Percentiles rank a stretch among this genome's conserved stretches.
Conservation (phyloP, 1,140 invertebrate species). For the Cardiocondyla obscurior region DNA sequence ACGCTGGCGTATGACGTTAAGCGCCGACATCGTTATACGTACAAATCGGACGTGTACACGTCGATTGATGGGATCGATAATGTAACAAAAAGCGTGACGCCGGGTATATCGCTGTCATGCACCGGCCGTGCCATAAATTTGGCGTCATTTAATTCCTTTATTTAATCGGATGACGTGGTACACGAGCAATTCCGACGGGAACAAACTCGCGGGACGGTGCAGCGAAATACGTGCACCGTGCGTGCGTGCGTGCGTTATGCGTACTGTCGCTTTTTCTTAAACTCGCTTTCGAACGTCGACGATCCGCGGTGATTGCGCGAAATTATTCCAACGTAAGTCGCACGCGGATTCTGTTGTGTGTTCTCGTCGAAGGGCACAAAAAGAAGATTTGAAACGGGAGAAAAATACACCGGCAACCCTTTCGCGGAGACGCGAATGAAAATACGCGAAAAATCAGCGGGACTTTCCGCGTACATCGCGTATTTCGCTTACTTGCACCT, state of each 20-base stretch:
- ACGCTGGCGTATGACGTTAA: slow-evolving; percentile 17
- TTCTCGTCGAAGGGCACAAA: background rate
- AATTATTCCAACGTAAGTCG: slow-evolving; percentile 5
- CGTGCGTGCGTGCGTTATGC: background rate
- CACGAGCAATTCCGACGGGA: slow-evolving; percentile 29
- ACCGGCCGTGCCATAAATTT: slow-evolving; percentile 25
- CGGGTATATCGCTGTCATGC: slow-evolving; percentile 48
- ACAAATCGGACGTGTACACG: slow-evolving; percentile 42
- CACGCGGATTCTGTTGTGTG: background rate
- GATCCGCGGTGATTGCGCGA: background rate
- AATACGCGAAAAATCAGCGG: slow-evolving; percentile 61
- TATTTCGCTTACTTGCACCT: slow-evolving; percentile 53
- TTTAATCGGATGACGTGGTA: slow-evolving; percentile 50
- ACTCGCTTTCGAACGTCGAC: background rate
- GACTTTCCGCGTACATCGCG: slow-evolving; percentile 3
- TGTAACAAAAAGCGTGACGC: slow-evolving; percentile 53
- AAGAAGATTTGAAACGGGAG: background rate
- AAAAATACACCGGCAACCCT: slow-evolving; percentile 1
- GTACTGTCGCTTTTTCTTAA: background rate
- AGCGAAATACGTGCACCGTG: background rate
- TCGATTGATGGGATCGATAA: slow-evolving; percentile 53
- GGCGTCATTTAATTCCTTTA: slow-evolving; percentile 49
- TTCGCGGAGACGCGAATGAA: slow-evolving; percentile 40
- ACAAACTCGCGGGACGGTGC: slow-evolving; percentile 23
- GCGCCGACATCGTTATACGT: slow-evolving; percentile 43